Evolutionary conservation across 2,113 vertebrate species (phyloP), one percentile per base, ranked within the genome.

Genomic region (Dolichallabes microphthalmus): DNA sequence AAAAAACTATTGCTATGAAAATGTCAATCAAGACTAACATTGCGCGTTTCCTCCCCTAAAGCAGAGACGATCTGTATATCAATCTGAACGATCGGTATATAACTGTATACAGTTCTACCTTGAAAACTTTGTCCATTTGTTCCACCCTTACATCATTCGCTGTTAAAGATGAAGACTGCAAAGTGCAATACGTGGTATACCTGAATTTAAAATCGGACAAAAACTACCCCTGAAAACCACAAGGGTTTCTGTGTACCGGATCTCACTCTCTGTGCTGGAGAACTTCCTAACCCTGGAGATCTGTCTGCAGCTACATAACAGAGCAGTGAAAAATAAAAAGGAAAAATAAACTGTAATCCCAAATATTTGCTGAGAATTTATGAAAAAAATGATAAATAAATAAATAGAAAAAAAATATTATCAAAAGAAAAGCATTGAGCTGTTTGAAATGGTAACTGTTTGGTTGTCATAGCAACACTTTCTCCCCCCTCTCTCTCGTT

Each of bases 381-480:
- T 39, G 85, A 89, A 68, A 86, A 75, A 92, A 90, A 89, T 75
- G 91, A 79, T 84, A 79, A 68, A 71, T 80, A 13, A 87, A 84
- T 55, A 85, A 88, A 88, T 20, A n/a, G 19, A 32, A 32, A 32
- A 27, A 20, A 87, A 55, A 82, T 92, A 93, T 92, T 92, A 39
- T 39, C 39, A 39, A 45, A 45, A 45, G 45, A 45, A 45, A 45
- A 92, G 93, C 93, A 92, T 92, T 92, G 92, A 92, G 92, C 25
- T 92, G 93, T 93, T 94, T 93, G 93, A 93, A 93, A 92, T 91
- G 91, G 89, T 92, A 92, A 92, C 94, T 91, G 93, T 94, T 94
- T 88, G 68, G 89, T 94, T 92, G 87, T 93, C 91, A 92, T 93
- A 85, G 92, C 90, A 94, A 94, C 94, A 88, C 55, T 58, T 83